phyloP scores from a whole-genome alignment of 2,797 vertebrate species.

The Gorsachius magnificus region DNA sequence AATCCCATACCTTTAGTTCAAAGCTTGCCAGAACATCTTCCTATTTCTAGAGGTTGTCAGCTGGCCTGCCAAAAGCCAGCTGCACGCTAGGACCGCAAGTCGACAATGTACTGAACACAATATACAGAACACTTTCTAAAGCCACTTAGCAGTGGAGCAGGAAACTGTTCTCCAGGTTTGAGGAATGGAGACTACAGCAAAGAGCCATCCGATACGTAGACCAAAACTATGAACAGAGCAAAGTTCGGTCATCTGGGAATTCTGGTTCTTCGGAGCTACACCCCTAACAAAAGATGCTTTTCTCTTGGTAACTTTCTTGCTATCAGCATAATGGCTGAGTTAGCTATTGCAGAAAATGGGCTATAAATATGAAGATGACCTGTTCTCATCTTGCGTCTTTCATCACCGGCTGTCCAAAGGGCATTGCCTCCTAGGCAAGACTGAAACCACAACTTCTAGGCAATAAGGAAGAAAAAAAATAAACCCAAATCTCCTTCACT shows the following conservation, averaged over 20 bases:
- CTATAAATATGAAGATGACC: background rate
- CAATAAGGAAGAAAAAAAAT: background rate
- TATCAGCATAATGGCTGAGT: background rate
- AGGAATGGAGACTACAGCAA: background rate
- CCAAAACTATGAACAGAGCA: background rate
- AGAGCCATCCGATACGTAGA: background rate
- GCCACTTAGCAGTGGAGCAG: background rate
- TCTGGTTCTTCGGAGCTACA: background rate
- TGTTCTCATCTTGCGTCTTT: background rate
- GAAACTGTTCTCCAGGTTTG: background rate
- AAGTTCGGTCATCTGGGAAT: background rate
- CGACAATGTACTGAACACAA: background rate
- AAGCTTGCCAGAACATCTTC: conserved; percentile 64
- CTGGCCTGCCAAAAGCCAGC: conserved; percentile 48
- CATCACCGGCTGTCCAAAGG: background rate
- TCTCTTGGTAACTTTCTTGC: background rate
- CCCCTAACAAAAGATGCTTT: background rate
- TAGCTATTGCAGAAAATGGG: background rate
- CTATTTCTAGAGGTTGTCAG: conserved; percentile 41
- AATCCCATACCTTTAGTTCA: conserved; percentile 51
- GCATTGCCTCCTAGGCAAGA: background rate
- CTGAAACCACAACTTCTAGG: background rate
- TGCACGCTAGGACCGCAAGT: background rate
- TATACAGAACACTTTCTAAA: background rate
- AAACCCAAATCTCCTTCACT: background rate